Conservation (phyloP, 2,888 invertebrate species). For the Hypomecis atomaria region DNA sequence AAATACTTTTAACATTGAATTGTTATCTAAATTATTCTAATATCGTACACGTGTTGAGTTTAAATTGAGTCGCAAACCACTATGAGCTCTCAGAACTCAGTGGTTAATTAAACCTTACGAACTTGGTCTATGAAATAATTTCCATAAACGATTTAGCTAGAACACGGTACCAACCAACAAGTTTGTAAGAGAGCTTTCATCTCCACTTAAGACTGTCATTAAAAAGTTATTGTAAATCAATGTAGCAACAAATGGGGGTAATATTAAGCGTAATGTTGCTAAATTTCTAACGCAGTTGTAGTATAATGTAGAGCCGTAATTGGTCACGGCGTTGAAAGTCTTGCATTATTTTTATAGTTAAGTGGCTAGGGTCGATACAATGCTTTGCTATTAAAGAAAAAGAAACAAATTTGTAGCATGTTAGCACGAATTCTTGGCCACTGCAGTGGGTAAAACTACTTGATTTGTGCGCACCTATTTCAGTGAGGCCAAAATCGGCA, state of each 20-base stretch:
- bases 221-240: slow-evolving; percentile 63
- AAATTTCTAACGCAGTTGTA: slow-evolving; percentile 58
- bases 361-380: background rate
- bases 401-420: no score
- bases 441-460: no score
- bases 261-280: slow-evolving; percentile 62
- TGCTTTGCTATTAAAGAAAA: background rate
- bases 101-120: slow-evolving; percentile 29
- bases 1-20: background rate
- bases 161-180: slow-evolving; percentile 22
- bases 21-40: background rate
- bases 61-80: slow-evolving; percentile 4
- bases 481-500: no score
- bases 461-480: no score
- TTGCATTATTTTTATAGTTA: background rate
- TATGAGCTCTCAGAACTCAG: slow-evolving; percentile 7
- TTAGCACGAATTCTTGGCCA: no score
- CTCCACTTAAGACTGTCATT: slow-evolving; percentile 46
- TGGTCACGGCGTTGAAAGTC: slow-evolving; percentile 68
- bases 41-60: background rate
- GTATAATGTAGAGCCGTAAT: slow-evolving; percentile 60
- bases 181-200: slow-evolving; percentile 28
- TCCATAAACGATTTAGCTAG: slow-evolving; percentile 28
- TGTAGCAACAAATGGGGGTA: slow-evolving; percentile 65
- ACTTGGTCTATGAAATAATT: slow-evolving; percentile 25